Base-by-base conservation (phyloP, 2,797 vertebrate genomes). In the Pseudomugil gertrudae region DNA sequence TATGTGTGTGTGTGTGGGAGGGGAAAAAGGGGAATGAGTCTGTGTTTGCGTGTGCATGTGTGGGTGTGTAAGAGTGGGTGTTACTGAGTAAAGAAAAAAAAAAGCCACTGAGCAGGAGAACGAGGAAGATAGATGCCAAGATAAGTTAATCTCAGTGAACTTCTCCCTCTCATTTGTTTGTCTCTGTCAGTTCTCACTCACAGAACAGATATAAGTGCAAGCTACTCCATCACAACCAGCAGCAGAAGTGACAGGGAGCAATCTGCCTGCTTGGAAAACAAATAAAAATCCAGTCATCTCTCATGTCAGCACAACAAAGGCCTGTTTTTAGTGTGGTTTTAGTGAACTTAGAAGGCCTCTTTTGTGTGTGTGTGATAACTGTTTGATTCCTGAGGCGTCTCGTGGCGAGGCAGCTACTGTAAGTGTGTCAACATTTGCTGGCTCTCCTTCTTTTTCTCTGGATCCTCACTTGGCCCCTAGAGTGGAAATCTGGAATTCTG, bases 281-380 rank as follows among this genome's bases (percentile, higher is more conserved):
- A 92, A 92, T 90, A 92, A 89, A 89, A 89, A 90, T 88, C 85
- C 83, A 90, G 89, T 91, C 90, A 87, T 92, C 88, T 91, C 90
- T 88, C 86, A 90, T 90, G 90, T 93, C 90, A 87, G 88, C 87
- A 88, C 88, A 91, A 93, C 92, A 93, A 92, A 92, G 87, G 80
- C 72, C 78, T 87, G 88, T 90, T 92, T 91, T 78, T 75, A 92
- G 87, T 89, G 87, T 87, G 89, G 90, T 91, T 90, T 91, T 88
- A 91, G 90, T 90, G 85, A 91, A 93, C 92, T 90, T 89, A 80
- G 89, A 92, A 87, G 87, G 88, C 88, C 87, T 67, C 88, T 88
- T 89, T 89, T 92, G 89, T 90, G 84, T 62, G 72, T 71, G 79
- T 33, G 86, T 53, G 84, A 81, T 88, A 84, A 79, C 80, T 84